phyloP scores from a whole-genome alignment of 2,797 vertebrate species.

The Lates japonicus region DNA sequence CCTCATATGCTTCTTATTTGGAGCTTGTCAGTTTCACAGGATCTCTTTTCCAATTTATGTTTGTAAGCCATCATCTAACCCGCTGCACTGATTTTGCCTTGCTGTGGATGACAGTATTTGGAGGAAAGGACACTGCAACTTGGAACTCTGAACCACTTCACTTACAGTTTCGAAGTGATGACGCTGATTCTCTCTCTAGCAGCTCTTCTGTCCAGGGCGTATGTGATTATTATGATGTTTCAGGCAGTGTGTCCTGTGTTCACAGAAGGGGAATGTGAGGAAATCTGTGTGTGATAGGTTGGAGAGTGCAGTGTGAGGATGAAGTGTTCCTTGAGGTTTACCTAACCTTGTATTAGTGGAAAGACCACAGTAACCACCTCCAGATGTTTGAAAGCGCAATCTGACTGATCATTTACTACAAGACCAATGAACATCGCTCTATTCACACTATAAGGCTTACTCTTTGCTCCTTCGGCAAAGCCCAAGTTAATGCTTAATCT shows the following conservation, averaged over 20 bases:
- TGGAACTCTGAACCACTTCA: conserved; percentile 6
- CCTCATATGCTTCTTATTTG: conserved; percentile 67
- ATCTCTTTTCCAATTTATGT: not conserved
- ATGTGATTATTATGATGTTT: conserved; percentile 13
- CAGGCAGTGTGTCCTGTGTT: not conserved
- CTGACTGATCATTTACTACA: conserved; percentile 61
- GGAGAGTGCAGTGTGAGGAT: conserved; percentile 39
- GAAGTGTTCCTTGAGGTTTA: conserved; percentile 62
- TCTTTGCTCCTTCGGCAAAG: conserved; percentile 68
- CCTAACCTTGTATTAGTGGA: conserved; percentile 65
- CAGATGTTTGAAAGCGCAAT: conserved; percentile 78
- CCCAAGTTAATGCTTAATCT: conserved; percentile 85
- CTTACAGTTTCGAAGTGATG: not conserved
- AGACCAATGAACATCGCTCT: conserved; percentile 58
- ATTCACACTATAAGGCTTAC: conserved; percentile 39
- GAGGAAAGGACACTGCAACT: not conserved
- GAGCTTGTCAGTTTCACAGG: conserved; percentile 35
- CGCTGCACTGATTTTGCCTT: not conserved
- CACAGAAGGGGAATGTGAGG: conserved; percentile 29
- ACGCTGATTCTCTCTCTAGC: not conserved
- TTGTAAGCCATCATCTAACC: not conserved
- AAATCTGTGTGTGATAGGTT: conserved; percentile 40
- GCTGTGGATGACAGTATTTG: not conserved
- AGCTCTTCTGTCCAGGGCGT: conserved; percentile 6
- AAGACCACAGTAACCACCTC: conserved; percentile 71